phyloP scores from a whole-genome alignment of 92 coral and sea anemone genomes.

The Porites rus region DNA sequence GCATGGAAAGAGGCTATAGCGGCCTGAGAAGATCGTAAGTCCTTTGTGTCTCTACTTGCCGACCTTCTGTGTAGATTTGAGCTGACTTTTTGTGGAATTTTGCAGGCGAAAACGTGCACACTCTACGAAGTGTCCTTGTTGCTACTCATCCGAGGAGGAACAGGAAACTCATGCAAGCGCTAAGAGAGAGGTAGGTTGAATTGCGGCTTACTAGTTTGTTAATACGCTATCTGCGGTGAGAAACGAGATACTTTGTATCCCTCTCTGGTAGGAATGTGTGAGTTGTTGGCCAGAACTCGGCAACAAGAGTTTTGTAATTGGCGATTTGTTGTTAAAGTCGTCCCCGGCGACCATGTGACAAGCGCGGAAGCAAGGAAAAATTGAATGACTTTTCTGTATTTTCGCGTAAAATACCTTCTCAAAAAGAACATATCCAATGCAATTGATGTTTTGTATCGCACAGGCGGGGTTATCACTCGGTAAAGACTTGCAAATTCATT shows the following conservation, averaged over 20 bases:
- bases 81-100: slow-evolving; percentile 34
- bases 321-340: slow-evolving; percentile 16
- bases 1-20: slow-evolving; percentile 85
- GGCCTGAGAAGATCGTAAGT: slow-evolving; percentile 87
- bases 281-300: slow-evolving; percentile 15
- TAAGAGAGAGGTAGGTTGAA: slow-evolving; percentile 64
- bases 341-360: slow-evolving; percentile 48
- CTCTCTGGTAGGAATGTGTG: neutral
- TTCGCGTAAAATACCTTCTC: neutral
- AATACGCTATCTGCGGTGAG: slow-evolving; percentile 2
- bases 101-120: slow-evolving; percentile 97
- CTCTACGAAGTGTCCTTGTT: slow-evolving; percentile 97
- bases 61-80: slow-evolving; percentile 9
- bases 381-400: neutral
- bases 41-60: slow-evolving; percentile 1
- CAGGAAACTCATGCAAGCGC: slow-evolving; percentile 87
- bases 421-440: no score
- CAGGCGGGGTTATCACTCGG: neutral
- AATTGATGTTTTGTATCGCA: neutral
- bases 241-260: neutral
- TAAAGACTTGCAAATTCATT: neutral
- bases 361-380: neutral
- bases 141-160: slow-evolving; percentile 83
- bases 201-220: slow-evolving; percentile 2
- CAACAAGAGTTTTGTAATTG: slow-evolving; percentile 12